phyloP scores from a whole-genome alignment of 92 coral and sea anemone species.

The Paramuricea clavata region DNA sequence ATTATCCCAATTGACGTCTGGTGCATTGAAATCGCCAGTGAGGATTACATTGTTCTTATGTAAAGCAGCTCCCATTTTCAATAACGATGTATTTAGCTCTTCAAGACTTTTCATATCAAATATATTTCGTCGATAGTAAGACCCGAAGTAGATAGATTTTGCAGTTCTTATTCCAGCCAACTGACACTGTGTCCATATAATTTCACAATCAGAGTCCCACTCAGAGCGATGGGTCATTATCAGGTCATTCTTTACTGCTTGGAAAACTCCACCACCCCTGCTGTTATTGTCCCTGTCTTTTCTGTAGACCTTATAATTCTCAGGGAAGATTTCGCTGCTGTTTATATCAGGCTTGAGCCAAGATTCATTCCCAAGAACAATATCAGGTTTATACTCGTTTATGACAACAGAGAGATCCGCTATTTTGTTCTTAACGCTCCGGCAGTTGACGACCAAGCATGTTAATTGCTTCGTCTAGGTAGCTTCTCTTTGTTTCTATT shows the following conservation, averaged over 20 bases:
- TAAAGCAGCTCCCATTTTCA: slow-evolving; percentile 57
- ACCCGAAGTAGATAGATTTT: slow-evolving; percentile 62
- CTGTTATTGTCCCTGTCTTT: slow-evolving; percentile 59
- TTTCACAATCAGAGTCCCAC: slow-evolving; percentile 66
- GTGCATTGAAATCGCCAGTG: too few species aligned
- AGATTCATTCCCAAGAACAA: slow-evolving; percentile 67
- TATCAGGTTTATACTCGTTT: slow-evolving; percentile 67
- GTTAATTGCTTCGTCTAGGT: slow-evolving; percentile 46
- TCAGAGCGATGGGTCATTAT: slow-evolving; percentile 65
- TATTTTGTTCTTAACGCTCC: slow-evolving; percentile 71
- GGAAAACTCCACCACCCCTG: slow-evolving; percentile 75
- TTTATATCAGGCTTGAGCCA: slow-evolving; percentile 63
- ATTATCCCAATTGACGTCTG: slow-evolving; percentile 43
- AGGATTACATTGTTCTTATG: too few species aligned
- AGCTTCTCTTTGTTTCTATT: slow-evolving; percentile 32
- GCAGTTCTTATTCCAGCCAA: slow-evolving; percentile 40
- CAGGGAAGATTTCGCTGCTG: slow-evolving; percentile 67
- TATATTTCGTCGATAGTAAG: slow-evolving; percentile 69
- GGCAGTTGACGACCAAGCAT: slow-evolving; percentile 59
- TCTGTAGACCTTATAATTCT: slow-evolving; percentile 60
- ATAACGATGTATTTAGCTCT: slow-evolving; percentile 54
- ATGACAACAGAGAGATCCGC: slow-evolving; percentile 69
- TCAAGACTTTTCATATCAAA: slow-evolving; percentile 63
- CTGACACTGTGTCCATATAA: slow-evolving; percentile 76
- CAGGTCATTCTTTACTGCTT: slow-evolving; percentile 70